Conservation (phyloP, 2,797 vertebrate species). For the Caiman crocodilus region DNA sequence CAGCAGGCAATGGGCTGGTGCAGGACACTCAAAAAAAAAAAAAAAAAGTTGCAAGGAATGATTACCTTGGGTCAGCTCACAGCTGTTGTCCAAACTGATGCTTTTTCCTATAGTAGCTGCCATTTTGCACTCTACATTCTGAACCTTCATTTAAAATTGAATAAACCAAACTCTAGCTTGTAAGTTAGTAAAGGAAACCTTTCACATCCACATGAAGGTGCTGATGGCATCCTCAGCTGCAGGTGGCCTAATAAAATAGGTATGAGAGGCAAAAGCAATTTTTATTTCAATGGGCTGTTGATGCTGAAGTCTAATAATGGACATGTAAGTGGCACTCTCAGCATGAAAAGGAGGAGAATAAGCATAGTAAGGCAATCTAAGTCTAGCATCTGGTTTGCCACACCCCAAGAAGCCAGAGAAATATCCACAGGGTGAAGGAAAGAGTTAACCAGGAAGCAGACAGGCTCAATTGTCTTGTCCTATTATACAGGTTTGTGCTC, state of each 20-base stretch:
- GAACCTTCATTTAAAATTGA: not conserved
- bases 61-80: not conserved
- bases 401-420: not conserved
- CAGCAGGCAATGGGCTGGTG: not conserved
- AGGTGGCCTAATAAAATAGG: not conserved
- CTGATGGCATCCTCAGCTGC: not conserved
- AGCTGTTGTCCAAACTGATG: no score
- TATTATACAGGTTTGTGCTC: not conserved
- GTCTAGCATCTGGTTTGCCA: not conserved
- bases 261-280: not conserved
- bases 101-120: not conserved
- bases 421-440: not conserved
- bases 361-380: not conserved
- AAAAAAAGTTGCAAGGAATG: not conserved
- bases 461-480: not conserved
- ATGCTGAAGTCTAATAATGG: not conserved
- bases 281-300: not conserved
- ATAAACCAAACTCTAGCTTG: not conserved
- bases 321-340: not conserved
- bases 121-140: not conserved
- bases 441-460: not conserved
- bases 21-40: no score
- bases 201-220: not conserved
- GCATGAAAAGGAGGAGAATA: not conserved
- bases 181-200: not conserved